Conservation (phyloP, 2,113 vertebrate genomes). For the Camelus dromedarius region DNA sequence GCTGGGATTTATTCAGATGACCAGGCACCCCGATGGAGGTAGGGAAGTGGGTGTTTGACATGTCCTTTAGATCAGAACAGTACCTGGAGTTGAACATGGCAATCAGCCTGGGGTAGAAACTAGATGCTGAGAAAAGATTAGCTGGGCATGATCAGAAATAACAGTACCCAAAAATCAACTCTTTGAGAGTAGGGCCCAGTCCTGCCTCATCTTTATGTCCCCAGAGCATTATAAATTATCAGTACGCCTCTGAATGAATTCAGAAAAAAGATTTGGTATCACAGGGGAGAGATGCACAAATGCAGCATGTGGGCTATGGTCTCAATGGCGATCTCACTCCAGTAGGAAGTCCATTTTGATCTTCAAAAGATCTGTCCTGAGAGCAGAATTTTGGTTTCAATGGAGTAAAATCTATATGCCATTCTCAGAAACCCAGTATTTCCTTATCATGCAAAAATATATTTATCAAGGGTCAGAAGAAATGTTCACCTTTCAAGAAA, state of each 20-base stretch:
- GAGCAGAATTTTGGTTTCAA: background rate
- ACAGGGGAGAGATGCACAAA: background rate
- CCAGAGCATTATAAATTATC: background rate
- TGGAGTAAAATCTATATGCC: background rate
- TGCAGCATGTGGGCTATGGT: background rate
- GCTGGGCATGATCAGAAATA: background rate
- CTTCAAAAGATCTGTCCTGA: background rate
- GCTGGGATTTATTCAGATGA: background rate
- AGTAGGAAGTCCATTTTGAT: background rate
- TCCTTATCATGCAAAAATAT: background rate
- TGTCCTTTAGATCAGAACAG: background rate
- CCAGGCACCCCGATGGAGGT: accelerated
- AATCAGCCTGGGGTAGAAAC: background rate
- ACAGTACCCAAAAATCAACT: background rate
- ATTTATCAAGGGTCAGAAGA: background rate
- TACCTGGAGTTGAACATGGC: background rate
- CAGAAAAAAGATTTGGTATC: background rate
- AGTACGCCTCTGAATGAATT: background rate
- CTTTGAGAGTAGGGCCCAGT: background rate
- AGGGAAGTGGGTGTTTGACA: accelerated
- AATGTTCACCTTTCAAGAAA: background rate
- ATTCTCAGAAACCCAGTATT: background rate
- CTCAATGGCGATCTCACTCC: background rate
- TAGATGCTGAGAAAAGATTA: background rate
- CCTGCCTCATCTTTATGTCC: background rate